phyloP scores from a whole-genome alignment of 1,140 invertebrate species.

The Pogonus chalceus region DNA sequence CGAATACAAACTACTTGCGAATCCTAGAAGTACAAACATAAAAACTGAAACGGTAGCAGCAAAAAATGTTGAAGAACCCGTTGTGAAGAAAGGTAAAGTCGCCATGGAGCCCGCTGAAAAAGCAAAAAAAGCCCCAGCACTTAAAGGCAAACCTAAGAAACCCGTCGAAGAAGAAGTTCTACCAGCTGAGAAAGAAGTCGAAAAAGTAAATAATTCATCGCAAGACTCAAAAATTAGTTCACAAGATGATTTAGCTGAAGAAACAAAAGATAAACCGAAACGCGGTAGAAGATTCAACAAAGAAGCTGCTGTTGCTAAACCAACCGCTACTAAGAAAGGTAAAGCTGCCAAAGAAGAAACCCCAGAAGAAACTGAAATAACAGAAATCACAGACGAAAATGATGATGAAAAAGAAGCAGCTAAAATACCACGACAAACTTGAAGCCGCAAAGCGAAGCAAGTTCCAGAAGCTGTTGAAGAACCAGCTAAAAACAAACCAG shows the following conservation, averaged over 20 bases:
- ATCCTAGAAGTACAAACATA: background rate
- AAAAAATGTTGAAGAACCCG: background rate
- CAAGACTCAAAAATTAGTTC: background rate
- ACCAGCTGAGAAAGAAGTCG: background rate
- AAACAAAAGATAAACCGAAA: background rate
- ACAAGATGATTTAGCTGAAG: no score
- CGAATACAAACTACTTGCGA: background rate
- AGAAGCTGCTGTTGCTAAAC: background rate
- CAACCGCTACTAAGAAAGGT: background rate
- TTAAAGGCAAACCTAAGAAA: background rate
- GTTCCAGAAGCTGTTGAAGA: background rate
- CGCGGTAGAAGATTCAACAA: background rate
- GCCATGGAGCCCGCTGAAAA: background rate
- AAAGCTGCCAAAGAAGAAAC: background rate
- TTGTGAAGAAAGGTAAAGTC: background rate
- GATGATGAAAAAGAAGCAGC: no score
- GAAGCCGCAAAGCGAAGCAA: background rate
- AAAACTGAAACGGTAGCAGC: background rate
- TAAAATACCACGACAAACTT: background rate
- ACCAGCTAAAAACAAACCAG: background rate
- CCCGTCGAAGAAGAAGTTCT: background rate
- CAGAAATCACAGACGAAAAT: background rate
- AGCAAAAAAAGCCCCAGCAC: background rate
- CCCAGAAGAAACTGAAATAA: background rate
- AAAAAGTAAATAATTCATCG: no score